A percentile compares a stretch with the other conserved stretches of the same genome.
Evolutionary conservation across 1,140 invertebrate genomes (phyloP).

Genomic region (Ostrea denselamellosa): DNA sequence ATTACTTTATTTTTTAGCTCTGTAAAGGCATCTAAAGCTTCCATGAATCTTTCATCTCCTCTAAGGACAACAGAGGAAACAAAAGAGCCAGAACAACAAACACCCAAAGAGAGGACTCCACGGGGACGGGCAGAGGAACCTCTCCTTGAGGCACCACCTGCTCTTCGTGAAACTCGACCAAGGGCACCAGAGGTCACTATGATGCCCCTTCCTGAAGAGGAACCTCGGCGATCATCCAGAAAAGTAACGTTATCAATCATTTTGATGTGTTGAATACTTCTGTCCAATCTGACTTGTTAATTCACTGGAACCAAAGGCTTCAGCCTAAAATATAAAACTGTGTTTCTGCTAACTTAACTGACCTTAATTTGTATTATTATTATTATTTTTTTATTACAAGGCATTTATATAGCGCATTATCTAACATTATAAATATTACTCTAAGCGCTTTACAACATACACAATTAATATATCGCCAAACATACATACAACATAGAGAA

Average conservation of each 20-base stretch:
- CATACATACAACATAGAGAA: too few species aligned
- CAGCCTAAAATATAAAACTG: too few species aligned
- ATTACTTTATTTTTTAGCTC: neutral
- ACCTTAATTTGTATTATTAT: too few species aligned
- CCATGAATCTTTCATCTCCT: neutral
- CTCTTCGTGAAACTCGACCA: neutral
- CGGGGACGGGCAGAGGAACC: neutral
- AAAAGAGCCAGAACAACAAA: neutral
- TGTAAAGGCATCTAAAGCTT: slow-evolving; percentile 16
- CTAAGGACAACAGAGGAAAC: neutral
- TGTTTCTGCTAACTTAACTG: too few species aligned
- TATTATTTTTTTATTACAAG: too few species aligned
- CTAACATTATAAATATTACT: too few species aligned
- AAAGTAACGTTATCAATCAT: neutral
- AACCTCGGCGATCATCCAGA: neutral
- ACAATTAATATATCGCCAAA: too few species aligned
- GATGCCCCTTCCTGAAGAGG: slow-evolving; percentile 5
- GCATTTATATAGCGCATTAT: too few species aligned
- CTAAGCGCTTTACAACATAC: too few species aligned
- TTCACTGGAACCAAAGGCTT: too few species aligned
- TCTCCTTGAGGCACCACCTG: neutral
- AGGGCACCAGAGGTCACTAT: slow-evolving; percentile 26
- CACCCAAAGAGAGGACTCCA: slow-evolving; percentile 6
- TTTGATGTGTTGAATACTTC: too few species aligned
- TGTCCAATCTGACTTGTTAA: too few species aligned